Percentiles rank a stretch among this genome's conserved stretches.
These are phyloP conservation scores for Incurvaria masculella DNA, from an alignment of 2,888 invertebrate genomes.

Conservation along the genomic window DNA sequence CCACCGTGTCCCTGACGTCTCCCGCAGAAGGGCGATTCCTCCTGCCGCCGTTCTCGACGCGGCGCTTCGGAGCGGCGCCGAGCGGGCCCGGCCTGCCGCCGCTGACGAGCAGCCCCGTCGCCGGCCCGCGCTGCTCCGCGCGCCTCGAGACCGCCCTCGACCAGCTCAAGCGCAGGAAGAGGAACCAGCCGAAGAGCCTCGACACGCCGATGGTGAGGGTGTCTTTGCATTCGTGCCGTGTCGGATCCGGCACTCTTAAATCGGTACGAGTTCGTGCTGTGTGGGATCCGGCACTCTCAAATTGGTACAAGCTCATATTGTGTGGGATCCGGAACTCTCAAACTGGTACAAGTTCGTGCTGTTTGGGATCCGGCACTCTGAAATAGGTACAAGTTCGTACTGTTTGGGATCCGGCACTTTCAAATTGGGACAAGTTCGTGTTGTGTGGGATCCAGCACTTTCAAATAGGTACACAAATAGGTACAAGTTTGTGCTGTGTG, in stretches of 20 bases:
- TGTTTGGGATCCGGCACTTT: too few relatives aligned
- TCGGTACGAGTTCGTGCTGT: neutral
- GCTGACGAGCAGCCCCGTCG: constrained; percentile 35
- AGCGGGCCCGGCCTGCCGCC: constrained; percentile 32
- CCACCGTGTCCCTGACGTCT: too few relatives aligned
- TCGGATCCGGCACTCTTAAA: constrained; percentile 13
- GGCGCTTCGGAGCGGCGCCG: constrained; percentile 28
- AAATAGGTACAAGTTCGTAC: too few relatives aligned
- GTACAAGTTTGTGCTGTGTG: too few relatives aligned
- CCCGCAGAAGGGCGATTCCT: constrained; percentile 48
- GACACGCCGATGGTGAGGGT: constrained; percentile 41
- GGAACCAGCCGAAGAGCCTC: constrained; percentile 48
- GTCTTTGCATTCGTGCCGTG: neutral
- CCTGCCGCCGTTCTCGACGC: constrained; percentile 41
- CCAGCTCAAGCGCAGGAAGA: constrained; percentile 57
- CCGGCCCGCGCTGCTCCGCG: constrained; percentile 59
- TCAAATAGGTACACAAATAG: too few relatives aligned
- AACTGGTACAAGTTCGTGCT: neutral
- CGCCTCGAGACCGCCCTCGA: constrained; percentile 66
- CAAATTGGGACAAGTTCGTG: too few relatives aligned
- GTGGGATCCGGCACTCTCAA: constrained; percentile 13
- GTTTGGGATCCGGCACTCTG: too few relatives aligned
- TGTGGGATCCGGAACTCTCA: constrained; percentile 13
- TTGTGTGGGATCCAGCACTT: too few relatives aligned
- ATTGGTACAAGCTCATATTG: constrained; percentile 17